Evolutionary conservation across 2,888 invertebrate species (phyloP).

Genomic region (Acanthoscelides obtectus): DNA sequence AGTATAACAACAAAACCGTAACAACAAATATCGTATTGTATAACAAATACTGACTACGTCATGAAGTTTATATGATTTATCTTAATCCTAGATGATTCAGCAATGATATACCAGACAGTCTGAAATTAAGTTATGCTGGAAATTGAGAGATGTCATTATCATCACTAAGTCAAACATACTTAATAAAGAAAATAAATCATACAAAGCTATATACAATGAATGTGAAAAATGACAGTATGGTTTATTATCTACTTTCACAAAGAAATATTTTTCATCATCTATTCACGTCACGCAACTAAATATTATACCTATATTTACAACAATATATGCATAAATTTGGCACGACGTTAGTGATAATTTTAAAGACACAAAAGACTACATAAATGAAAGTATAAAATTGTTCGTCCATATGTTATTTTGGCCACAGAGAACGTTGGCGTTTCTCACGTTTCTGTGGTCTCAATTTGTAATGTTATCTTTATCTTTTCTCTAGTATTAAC

Average conservation of each 20-base stretch:
- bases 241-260: too few relatives aligned
- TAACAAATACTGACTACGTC: background rate
- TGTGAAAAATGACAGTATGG: too few relatives aligned
- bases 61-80: too few relatives aligned
- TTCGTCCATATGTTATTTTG: background rate
- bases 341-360: background rate
- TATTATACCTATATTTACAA: background rate
- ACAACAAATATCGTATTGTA: background rate
- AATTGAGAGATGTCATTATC: too few relatives aligned
- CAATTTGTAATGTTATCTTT: background rate
- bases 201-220: too few relatives aligned
- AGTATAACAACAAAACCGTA: background rate
- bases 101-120: too few relatives aligned
- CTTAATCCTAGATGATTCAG: too few relatives aligned
- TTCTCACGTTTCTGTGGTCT: background rate
- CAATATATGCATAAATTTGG: background rate
- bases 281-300: too few relatives aligned
- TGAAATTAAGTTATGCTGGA: too few relatives aligned
- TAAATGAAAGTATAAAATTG: background rate
- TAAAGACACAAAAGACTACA: background rate
- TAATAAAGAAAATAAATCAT: too few relatives aligned
- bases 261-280: too few relatives aligned
- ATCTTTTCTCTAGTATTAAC: background rate
- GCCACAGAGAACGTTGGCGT: background rate
- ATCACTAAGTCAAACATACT: too few relatives aligned